A percentile compares a stretch with the other conserved stretches of the same genome.
Evolutionary conservation across 2,888 invertebrate species (phyloP).

Genomic region (Oegoconia quadripuncta): DNA sequence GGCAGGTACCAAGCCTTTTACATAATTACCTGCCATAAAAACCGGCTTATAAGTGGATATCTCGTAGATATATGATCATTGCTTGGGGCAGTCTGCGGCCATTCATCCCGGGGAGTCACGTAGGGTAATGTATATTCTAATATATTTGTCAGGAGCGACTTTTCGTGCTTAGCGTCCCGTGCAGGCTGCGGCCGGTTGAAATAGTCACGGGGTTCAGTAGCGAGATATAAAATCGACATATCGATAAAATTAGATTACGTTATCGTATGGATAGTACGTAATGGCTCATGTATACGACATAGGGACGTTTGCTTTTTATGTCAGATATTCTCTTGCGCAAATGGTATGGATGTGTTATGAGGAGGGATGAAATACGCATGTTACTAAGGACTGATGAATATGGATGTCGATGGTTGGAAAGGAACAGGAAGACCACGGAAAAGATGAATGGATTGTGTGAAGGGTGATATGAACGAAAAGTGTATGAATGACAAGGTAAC

Average conservation of each 20-base stretch:
- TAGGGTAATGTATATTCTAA: constrained; percentile 79
- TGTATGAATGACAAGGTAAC: too few species aligned
- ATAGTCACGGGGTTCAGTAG: constrained; percentile 39
- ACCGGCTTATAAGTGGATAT: constrained; percentile 1
- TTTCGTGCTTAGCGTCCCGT: constrained; percentile 76
- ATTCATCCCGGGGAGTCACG: constrained; percentile 72
- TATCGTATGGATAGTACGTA: too few species aligned
- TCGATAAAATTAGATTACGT: too few species aligned
- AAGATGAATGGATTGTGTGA: too few species aligned
- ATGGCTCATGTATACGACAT: background rate
- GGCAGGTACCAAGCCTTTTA: constrained; percentile 7
- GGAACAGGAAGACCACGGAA: too few species aligned
- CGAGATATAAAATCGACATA: too few species aligned
- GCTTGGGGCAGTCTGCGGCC: constrained; percentile 33
- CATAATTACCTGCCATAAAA: constrained; percentile 19
- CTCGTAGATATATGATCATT: constrained; percentile 1
- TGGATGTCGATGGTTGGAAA: constrained; percentile 17
- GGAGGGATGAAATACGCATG: too few species aligned
- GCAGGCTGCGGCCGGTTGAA: constrained; percentile 59
- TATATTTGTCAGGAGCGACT: constrained; percentile 77
- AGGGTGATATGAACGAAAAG: too few species aligned
- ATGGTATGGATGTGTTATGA: background rate
- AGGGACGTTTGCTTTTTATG: too few species aligned
- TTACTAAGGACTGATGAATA: too few species aligned
- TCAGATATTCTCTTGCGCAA: too few species aligned